A percentile compares a stretch with the other conserved stretches of the same genome.
Conservation (phyloP, 2,888 invertebrate species). For the Blomia tropicalis region DNA sequence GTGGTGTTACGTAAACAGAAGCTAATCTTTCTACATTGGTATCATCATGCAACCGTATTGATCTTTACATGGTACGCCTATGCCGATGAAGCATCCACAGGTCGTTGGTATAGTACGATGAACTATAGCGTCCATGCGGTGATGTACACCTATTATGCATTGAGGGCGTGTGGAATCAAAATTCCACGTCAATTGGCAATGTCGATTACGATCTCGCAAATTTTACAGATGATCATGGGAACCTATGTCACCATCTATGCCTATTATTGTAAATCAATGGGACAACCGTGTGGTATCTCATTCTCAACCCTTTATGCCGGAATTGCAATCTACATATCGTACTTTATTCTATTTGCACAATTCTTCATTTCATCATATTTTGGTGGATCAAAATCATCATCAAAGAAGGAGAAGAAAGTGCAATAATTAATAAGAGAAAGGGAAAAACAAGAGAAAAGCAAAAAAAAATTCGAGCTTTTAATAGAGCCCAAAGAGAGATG, state of each 20-base stretch:
- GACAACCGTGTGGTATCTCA: too few relatives aligned
- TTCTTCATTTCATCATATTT: slow-evolving; percentile 79
- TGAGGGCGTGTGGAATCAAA: slow-evolving; percentile 64
- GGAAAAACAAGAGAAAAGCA: too few relatives aligned
- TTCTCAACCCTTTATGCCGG: slow-evolving; percentile 67
- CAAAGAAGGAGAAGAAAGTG: background rate
- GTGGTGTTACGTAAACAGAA: slow-evolving; percentile 73
- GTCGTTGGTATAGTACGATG: slow-evolving; percentile 72
- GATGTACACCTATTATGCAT: slow-evolving; percentile 49
- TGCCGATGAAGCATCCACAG: slow-evolving; percentile 40
- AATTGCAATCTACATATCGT: slow-evolving; percentile 85
- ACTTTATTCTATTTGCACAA: slow-evolving; percentile 74
- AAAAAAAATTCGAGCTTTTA: too few relatives aligned
- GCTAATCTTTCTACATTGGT: slow-evolving; percentile 87
- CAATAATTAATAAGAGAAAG: too few relatives aligned
- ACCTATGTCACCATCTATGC: slow-evolving; percentile 76
- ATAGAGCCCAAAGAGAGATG: too few relatives aligned
- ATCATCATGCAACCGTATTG: slow-evolving; percentile 85
- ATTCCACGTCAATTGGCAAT: slow-evolving; percentile 63
- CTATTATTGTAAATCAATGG: slow-evolving; percentile 43
- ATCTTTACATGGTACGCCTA: slow-evolving; percentile 76
- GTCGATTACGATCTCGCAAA: slow-evolving; percentile 67
- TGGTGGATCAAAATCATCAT: background rate
- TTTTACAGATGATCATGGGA: slow-evolving; percentile 87
- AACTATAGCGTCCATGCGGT: slow-evolving; percentile 78